Evolutionary conservation across 2,888 invertebrate species (phyloP).

Genomic region (Agrilus biguttatus): DNA sequence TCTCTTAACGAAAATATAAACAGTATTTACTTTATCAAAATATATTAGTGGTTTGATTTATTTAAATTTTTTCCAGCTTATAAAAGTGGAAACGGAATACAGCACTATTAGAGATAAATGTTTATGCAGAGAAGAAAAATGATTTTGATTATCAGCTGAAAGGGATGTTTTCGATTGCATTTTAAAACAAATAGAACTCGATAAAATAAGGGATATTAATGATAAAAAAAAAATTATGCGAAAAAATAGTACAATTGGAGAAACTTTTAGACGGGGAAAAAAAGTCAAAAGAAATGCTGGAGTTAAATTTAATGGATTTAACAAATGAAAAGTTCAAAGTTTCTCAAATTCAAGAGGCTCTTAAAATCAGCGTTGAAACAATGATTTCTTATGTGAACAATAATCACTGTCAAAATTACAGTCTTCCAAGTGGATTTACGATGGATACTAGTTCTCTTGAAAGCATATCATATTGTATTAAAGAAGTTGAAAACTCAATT

Average conservation of each 20-base stretch:
- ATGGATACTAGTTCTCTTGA: too few relatives aligned
- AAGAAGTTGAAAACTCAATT: conserved; percentile 12
- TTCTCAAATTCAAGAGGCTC: conserved; percentile 1
- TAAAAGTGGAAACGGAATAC: conserved; percentile 25
- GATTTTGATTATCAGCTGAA: conserved; percentile 6
- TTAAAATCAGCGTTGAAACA: conserved; percentile 3
- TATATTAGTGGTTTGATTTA: too few relatives aligned
- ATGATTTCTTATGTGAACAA: too few relatives aligned
- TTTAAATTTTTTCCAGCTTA: conserved; percentile 26
- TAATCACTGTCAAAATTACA: too few relatives aligned
- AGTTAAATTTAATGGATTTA: conserved; percentile 8
- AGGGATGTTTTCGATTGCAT: conserved; percentile 4
- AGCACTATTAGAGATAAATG: conserved; percentile 21
- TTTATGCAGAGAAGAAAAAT: conserved; percentile 3
- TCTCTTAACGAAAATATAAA: conserved; percentile 28
- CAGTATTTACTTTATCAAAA: neutral
- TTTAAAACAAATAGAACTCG: conserved; percentile 3
- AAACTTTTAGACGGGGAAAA: conserved; percentile 8
- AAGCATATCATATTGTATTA: neutral
- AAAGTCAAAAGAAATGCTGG: conserved; percentile 9
- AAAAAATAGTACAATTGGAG: conserved; percentile 2
- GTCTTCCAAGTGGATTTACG: too few relatives aligned
- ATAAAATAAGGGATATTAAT: conserved; percentile 1
- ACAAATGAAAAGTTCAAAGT: conserved; percentile 9
- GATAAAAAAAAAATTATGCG: conserved; percentile 2